Conservation (phyloP, 37 sponge, comb jelly and placozoan species). For the Aplysina aerophoba region DNA sequence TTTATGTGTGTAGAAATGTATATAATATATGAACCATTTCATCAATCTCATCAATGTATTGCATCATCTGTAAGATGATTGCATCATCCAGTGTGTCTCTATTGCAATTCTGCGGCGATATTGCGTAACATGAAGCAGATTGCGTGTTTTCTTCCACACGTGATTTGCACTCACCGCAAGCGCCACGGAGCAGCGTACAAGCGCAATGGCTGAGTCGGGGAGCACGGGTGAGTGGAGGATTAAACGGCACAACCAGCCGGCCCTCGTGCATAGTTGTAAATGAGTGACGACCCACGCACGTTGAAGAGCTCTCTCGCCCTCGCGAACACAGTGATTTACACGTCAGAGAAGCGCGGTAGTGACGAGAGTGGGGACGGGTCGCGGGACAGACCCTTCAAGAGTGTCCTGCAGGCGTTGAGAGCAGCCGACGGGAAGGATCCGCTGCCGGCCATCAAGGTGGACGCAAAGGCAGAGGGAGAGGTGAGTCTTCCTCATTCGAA, state of each 20-base stretch:
- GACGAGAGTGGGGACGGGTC: slow-evolving; percentile 90
- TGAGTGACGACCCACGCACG: neutral
- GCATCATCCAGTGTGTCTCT: no score
- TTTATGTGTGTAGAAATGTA: no score
- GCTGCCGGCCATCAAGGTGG: slow-evolving; percentile 81
- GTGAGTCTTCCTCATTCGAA: slow-evolving; percentile 57
- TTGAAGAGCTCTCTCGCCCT: neutral
- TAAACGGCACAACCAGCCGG: neutral
- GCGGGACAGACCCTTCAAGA: slow-evolving; percentile 81
- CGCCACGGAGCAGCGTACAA: no score
- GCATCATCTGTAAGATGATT: no score
- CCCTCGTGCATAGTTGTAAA: neutral
- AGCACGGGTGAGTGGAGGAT: neutral
- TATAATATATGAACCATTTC: no score
- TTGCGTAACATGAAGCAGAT: no score
- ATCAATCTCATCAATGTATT: no score
- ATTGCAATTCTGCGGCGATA: no score
- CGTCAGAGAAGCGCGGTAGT: slow-evolving; percentile 82
- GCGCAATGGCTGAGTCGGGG: neutral
- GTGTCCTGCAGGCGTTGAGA: slow-evolving; percentile 81
- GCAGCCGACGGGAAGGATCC: slow-evolving; percentile 62
- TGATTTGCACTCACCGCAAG: no score
- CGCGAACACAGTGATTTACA: slow-evolving; percentile 54
- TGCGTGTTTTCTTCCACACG: no score
- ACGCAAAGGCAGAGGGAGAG: slow-evolving; percentile 77